A percentile compares a stretch with the other conserved stretches of the same genome.
These are phyloP conservation scores for Macroteleia sp. DNA, from an alignment of 2,888 invertebrate species.

Conservation along the genomic window DNA sequence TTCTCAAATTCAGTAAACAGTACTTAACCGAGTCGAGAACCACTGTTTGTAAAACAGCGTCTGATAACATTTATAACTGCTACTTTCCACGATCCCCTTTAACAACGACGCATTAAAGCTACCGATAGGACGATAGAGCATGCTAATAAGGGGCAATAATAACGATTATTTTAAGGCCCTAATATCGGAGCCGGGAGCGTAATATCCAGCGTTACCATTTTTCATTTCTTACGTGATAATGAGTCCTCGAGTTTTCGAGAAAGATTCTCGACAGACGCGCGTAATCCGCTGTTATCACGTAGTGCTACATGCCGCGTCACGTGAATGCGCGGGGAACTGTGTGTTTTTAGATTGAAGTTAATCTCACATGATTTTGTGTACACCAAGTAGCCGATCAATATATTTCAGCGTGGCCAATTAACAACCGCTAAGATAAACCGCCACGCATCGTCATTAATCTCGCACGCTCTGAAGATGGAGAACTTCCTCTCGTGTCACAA, in stretches of 20 bases:
- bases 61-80: conserved; percentile 78
- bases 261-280: conserved; percentile 55
- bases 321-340: conserved; percentile 27
- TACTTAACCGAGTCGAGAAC: conserved; percentile 65
- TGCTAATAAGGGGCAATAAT: conserved; percentile 79
- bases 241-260: conserved; percentile 66
- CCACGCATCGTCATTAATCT: conserved; percentile 65
- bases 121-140: conserved; percentile 78
- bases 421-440: conserved; percentile 62
- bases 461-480: conserved; percentile 59
- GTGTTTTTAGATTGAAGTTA: conserved; percentile 53
- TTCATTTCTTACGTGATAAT: conserved; percentile 70
- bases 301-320: conserved; percentile 3
- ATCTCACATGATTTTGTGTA: conserved; percentile 54
- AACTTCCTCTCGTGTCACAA: conserved; percentile 62
- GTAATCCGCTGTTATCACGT: conserved; percentile 57
- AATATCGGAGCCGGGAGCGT: conserved; percentile 68
- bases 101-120: conserved; percentile 72
- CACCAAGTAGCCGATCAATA: conserved; percentile 59
- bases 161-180: conserved; percentile 76
- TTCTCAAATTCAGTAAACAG: conserved; percentile 1
- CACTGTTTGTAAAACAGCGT: conserved; percentile 75
- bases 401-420: conserved; percentile 64
- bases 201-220: conserved; percentile 72
- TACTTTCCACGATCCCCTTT: conserved; percentile 71